These are phyloP conservation scores for Numenius phaeopus DNA, from an alignment of 2,797 vertebrate species.

Conservation along the genomic window DNA sequence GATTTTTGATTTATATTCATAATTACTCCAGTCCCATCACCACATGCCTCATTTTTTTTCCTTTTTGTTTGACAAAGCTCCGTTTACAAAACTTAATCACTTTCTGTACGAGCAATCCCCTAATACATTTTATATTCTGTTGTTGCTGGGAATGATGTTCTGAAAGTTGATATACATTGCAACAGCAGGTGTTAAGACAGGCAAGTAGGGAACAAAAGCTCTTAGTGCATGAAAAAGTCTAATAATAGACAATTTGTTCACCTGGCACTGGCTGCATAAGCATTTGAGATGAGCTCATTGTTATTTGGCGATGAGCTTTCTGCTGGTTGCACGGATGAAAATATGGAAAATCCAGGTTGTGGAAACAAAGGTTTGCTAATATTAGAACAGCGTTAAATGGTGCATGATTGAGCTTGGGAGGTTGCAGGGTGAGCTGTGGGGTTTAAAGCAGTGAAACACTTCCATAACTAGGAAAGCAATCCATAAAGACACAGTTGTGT, in stretches of 20 bases:
- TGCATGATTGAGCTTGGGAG: background rate
- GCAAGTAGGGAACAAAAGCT: conserved; percentile 71
- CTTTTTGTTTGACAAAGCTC: conserved; percentile 30
- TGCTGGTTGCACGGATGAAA: conserved; percentile 18
- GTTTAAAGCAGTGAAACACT: background rate
- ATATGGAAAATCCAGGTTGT: conserved; percentile 67
- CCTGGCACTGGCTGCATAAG: conserved; percentile 58
- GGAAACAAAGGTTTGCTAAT: conserved; percentile 74
- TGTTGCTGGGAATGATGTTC: conserved; percentile 39
- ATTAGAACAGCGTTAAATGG: conserved; percentile 63
- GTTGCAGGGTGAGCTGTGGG: background rate
- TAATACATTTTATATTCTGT: conserved; percentile 65
- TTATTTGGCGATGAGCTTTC: conserved; percentile 64
- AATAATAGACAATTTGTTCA: conserved; percentile 76
- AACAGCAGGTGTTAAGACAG: conserved; percentile 66
- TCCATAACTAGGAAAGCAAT: conserved; percentile 10
- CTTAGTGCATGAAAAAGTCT: conserved; percentile 64
- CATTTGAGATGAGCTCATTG: conserved; percentile 74
- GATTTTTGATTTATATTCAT: conserved; percentile 44
- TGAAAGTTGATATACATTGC: conserved; percentile 68
- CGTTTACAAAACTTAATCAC: conserved; percentile 55
- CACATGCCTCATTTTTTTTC: background rate
- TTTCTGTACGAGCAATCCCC: conserved; percentile 40
- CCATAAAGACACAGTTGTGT: conserved; percentile 16
- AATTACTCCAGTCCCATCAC: conserved; percentile 14